Percentiles rank a stretch among this genome's conserved stretches.
Evolutionary conservation across 2,113 vertebrate species (phyloP).

Genomic region (Daboia siamensis): DNA sequence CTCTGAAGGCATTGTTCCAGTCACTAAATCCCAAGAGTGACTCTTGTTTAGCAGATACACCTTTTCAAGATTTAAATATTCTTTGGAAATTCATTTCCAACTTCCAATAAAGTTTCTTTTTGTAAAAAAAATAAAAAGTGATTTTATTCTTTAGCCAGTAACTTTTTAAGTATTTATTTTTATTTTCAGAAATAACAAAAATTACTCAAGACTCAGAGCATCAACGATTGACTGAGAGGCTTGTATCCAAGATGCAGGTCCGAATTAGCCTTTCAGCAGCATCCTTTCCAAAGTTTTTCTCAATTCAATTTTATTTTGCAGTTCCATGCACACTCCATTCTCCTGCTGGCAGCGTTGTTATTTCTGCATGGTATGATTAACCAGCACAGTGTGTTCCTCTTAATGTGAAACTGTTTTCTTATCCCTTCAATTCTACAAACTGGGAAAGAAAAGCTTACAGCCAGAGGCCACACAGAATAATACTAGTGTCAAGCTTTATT

Average conservation of each 20-base stretch:
- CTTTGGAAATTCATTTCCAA: conserved; percentile 25
- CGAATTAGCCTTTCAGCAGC: conserved; percentile 54
- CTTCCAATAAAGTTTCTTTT: conserved; percentile 51
- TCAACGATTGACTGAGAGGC: conserved; percentile 67
- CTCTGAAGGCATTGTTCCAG: conserved; percentile 53
- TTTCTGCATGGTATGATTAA: conserved; percentile 64
- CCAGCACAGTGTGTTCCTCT: conserved; percentile 62
- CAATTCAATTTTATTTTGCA: conserved; percentile 7
- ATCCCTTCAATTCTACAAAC: conserved; percentile 62
- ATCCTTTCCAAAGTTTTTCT: conserved; percentile 53
- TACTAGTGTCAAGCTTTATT: conserved; percentile 67
- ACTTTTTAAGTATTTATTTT: conserved; percentile 65
- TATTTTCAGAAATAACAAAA: conserved; percentile 69
- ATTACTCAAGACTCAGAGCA: conserved; percentile 50
- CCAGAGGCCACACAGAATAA: conserved; percentile 72
- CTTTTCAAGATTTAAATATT: conserved; percentile 50
- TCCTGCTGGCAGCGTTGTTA: conserved; percentile 64
- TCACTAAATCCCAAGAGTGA: conserved; percentile 50
- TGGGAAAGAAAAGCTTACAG: conserved; percentile 71
- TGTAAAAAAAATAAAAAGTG: conserved; percentile 40
- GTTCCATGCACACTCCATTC: conserved; percentile 43
- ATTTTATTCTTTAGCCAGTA: conserved; percentile 62
- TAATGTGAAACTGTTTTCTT: conserved; percentile 67
- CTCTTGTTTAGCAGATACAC: conserved; percentile 45
- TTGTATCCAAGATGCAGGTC: conserved; percentile 61